Evolutionary conservation across 2,888 invertebrate species (phyloP).

Genomic region (Slavum lentiscoides): DNA sequence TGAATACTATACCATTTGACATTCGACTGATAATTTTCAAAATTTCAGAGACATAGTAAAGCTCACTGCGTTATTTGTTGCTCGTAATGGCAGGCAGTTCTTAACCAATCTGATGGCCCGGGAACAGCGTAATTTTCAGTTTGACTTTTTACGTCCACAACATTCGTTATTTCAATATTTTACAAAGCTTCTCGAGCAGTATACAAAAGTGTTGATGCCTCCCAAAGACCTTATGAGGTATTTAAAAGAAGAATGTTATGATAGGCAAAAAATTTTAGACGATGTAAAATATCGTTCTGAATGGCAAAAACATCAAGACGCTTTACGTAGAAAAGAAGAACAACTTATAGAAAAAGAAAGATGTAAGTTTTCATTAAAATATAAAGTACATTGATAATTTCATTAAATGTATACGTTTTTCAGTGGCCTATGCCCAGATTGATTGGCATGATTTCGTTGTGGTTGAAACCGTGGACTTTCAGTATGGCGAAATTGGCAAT

Average conservation of each 20-base stretch:
- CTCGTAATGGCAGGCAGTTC: constrained; percentile 96
- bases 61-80: constrained; percentile 97
- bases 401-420: constrained; percentile 55
- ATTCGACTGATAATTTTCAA: constrained; percentile 56
- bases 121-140: constrained; percentile 96
- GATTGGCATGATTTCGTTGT: constrained; percentile 99
- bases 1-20: not conserved
- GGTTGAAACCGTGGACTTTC: constrained; percentile 98
- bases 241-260: constrained; percentile 76
- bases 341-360: constrained; percentile 94
- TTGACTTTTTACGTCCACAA: constrained; percentile 97
- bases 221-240: constrained; percentile 85
- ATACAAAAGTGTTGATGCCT: constrained; percentile 95
- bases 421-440: constrained; percentile 91
- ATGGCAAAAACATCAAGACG: constrained; percentile 94
- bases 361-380: constrained; percentile 60
- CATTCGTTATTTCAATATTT: constrained; percentile 98
- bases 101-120: constrained; percentile 97
- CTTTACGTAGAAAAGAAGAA: constrained; percentile 89
- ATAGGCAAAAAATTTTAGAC: constrained; percentile 73
- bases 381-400: not conserved
- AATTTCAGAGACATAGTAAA: constrained; percentile 87
- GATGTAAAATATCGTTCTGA: constrained; percentile 92
- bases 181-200: constrained; percentile 95
- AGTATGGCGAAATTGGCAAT: constrained; percentile 80